Evolutionary conservation across 1,140 invertebrate species (phyloP).

Genomic region (Pinna nobilis): DNA sequence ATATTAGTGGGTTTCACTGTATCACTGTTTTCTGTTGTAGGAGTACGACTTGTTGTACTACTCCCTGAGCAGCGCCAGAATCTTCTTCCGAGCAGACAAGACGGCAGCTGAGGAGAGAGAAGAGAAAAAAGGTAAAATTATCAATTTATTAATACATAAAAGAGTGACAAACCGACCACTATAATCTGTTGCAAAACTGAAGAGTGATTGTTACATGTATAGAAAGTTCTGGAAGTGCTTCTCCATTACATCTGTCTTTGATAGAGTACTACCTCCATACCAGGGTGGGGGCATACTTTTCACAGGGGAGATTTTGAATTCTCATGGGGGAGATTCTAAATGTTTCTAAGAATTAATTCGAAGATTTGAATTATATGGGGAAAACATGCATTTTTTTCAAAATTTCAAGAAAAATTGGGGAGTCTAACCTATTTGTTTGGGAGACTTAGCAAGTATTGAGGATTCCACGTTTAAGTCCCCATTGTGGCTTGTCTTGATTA

Average conservation of each 20-base stretch:
- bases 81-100: conserved; percentile 85
- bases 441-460: no score
- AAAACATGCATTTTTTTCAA: no score
- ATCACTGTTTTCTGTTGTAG: conserved; percentile 72
- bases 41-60: conserved; percentile 95
- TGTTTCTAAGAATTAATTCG: no score
- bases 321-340: no score
- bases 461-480: no score
- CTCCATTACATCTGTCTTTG: not conserved
- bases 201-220: not conserved
- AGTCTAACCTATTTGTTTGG: no score
- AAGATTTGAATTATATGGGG: no score
- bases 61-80: conserved; percentile 93
- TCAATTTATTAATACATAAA: not conserved
- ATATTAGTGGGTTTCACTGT: no score
- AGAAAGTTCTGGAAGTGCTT: not conserved
- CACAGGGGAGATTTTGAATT: not conserved
- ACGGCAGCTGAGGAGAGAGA: conserved; percentile 70
- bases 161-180: not conserved
- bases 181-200: not conserved
- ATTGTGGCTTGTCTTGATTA: no score
- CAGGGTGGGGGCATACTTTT: not conserved
- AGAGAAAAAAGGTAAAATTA: conserved; percentile 38
- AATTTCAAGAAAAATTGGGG: no score
- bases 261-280: not conserved